These are phyloP conservation scores for Tricholauxania praeusta DNA, from an alignment of 2,888 invertebrate genomes.

Conservation along the genomic window DNA sequence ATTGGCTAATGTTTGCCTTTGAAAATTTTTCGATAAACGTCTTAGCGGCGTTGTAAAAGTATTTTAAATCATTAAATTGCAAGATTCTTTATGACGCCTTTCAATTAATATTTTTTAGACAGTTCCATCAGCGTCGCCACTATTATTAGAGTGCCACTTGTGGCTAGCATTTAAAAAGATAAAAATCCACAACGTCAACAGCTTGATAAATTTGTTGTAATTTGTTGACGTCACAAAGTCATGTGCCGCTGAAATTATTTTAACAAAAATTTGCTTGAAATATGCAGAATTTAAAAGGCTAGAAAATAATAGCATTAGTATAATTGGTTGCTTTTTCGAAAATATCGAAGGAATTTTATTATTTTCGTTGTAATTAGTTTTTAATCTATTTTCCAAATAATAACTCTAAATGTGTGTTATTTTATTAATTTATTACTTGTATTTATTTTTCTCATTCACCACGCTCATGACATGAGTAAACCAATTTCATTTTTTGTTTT, in stretches of 20 bases:
- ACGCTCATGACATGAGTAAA: constrained; percentile 22
- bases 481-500: constrained; percentile 3
- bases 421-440: constrained; percentile 27
- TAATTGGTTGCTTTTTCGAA: too few species aligned
- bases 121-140: background rate
- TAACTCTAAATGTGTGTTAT: constrained; percentile 10
- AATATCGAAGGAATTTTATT: too few species aligned
- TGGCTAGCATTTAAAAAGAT: background rate
- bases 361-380: too few species aligned
- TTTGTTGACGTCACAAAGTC: background rate
- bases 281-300: background rate
- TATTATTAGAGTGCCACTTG: constrained; percentile 10
- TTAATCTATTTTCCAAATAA: too few species aligned
- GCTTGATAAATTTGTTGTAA: constrained; percentile 10
- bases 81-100: too few species aligned
- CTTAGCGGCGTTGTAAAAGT: too few species aligned
- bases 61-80: too few species aligned
- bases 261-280: background rate
- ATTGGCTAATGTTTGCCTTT: too few species aligned
- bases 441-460: constrained; percentile 33
- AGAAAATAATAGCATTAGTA: too few species aligned
- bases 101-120: too few species aligned
- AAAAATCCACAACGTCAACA: background rate
- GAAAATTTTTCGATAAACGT: too few species aligned
- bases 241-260: background rate